Percentiles rank a stretch among this genome's conserved stretches.
Conservation (phyloP, 2,797 vertebrate species). For the Myotis myotis region DNA sequence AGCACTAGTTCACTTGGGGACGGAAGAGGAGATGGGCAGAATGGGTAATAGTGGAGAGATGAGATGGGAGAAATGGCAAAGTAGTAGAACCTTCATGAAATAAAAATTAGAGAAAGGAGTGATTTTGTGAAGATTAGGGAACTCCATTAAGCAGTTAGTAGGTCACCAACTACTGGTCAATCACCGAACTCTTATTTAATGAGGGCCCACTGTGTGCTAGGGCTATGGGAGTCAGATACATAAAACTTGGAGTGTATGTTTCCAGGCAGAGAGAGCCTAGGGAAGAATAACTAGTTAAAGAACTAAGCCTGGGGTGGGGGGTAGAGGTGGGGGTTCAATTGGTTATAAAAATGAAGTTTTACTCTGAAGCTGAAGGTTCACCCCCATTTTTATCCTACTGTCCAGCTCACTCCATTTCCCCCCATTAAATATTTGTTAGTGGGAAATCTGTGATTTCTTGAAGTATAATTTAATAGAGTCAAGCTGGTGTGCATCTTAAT, state of each 20-base stretch:
- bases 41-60: not conserved
- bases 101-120: not conserved
- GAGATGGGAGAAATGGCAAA: not conserved
- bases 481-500: not conserved
- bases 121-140: not conserved
- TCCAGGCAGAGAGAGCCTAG: not conserved
- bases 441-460: not conserved
- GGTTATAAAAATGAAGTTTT: slow-evolving; percentile 7
- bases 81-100: slow-evolving; percentile 19
- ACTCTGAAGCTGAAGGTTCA: slow-evolving; percentile 25
- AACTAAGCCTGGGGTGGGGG: not conserved
- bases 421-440: slow-evolving; percentile 10
- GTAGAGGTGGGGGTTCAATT: not conserved
- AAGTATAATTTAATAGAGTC: not conserved
- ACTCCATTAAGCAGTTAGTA: not conserved
- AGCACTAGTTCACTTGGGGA: not conserved
- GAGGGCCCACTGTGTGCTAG: not conserved
- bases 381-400: not conserved
- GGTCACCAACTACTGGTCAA: not conserved
- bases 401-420: not conserved
- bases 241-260: not conserved
- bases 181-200: slow-evolving; percentile 12
- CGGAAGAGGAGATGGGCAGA: not conserved
- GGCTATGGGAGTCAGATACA: not conserved
- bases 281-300: slow-evolving; percentile 9